phyloP scores from a whole-genome alignment of 2,113 vertebrate species.

The Rhineura floridana region DNA sequence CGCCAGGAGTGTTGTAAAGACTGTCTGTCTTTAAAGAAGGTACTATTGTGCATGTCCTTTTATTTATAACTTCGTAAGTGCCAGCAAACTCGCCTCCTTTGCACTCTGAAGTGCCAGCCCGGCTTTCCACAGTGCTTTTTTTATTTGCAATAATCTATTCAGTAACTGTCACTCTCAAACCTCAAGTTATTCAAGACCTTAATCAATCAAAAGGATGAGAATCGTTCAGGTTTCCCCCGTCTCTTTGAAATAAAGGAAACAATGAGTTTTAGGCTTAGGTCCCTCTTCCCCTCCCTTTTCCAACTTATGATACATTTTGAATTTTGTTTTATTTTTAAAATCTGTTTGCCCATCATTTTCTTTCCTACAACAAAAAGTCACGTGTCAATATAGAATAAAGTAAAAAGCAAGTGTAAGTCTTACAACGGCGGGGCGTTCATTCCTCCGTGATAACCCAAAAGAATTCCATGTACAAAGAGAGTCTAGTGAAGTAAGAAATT shows the following conservation, averaged over 20 bases:
- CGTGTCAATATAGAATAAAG: neutral
- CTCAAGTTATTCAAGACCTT: constrained; percentile 82
- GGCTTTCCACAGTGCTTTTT: constrained; percentile 77
- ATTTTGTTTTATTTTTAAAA: constrained; percentile 30
- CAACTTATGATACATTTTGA: constrained; percentile 53
- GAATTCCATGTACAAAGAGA: neutral
- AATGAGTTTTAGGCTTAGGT: constrained; percentile 76
- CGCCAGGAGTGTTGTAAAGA: constrained; percentile 95
- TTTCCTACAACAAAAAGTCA: neutral
- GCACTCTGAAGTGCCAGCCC: constrained; percentile 82
- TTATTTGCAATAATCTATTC: constrained; percentile 84
- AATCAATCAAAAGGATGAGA: constrained; percentile 88
- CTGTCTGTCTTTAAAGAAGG: constrained; percentile 88
- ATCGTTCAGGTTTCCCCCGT: constrained; percentile 77
- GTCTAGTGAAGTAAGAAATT: neutral
- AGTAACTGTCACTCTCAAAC: constrained; percentile 83
- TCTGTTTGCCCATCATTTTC: neutral
- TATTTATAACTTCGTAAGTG: constrained; percentile 89
- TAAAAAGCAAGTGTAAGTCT: neutral
- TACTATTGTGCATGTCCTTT: constrained; percentile 80
- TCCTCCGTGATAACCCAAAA: neutral
- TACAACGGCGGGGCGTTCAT: neutral
- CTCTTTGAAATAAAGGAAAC: constrained; percentile 84
- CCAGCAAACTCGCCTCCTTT: constrained; percentile 83
- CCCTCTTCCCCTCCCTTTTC: constrained; percentile 55